Evolutionary conservation across 2,113 vertebrate species (phyloP), one percentile per base, ranked within the genome.

Genomic region (Amphilophus citrinellus): DNA sequence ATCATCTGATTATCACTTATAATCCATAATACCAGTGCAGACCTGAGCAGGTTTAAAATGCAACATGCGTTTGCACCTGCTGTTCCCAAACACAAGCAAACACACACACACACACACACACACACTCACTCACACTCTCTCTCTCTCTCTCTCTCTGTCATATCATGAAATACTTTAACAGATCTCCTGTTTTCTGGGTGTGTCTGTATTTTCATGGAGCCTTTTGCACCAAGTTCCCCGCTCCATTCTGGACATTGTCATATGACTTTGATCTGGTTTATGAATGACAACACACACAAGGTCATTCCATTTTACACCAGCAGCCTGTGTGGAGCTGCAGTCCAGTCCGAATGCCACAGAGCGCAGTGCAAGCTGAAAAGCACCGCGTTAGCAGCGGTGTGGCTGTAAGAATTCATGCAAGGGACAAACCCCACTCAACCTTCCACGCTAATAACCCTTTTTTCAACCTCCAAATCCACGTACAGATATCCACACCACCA

Each of bases 401-500:
- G 32, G 24, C 68, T 73, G 27, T 20, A 73, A 73, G n/a, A 32
- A 53, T 53, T 10, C 10, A 82, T 4, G 73, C 79, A 44, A 18
- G 65, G 68, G 63, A 76, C 22, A 68, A 80, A 50, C 39, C 80
- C 47, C 20, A 18, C n/a, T 14, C 18, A 47, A 7, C 59, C 68
- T 32, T 76, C 20, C 53, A 37, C 53, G 37, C 73, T 37, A 58
- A 22, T 27, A 10, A 24, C 57, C 9, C 24, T 7, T 2, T 17
- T 53, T 10, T 3, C 50, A 4, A 27, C 30, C 32, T 13, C 35
- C 15, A 63, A 77, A 76, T 20, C 61, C 71, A 80, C 89, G 84
- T 76, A 78, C 79, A 87, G 87, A 92, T 80, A 90, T 88, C 90
- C 91, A 92, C 89, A 95, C 94, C 90, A 90, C 94, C 94, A 95